Percentiles rank a stretch among this genome's conserved stretches.
Evolutionary conservation across 1,140 invertebrate species (phyloP).

Genomic region (Brachionus angularis): DNA sequence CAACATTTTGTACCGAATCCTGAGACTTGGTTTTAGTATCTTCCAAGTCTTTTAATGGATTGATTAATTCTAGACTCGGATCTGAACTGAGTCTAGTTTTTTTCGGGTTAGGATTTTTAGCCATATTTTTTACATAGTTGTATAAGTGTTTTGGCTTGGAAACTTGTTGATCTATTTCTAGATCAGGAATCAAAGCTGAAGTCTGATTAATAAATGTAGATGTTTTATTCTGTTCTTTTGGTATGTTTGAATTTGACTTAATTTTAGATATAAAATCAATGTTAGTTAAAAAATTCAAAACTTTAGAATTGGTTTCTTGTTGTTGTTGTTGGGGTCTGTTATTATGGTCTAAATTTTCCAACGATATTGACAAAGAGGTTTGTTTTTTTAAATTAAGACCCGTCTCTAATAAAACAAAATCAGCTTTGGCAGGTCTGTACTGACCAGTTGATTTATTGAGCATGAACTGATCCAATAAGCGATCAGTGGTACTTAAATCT

Average conservation of each 20-base stretch:
- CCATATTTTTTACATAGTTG: no score
- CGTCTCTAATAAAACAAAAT: no score
- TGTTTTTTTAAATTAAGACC: no score
- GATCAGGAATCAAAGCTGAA: no score
- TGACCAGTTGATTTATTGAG: background rate
- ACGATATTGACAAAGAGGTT: no score
- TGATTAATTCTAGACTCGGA: background rate
- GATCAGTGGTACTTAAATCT: background rate
- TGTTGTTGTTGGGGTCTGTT: background rate
- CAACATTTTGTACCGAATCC: background rate
- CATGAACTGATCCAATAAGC: slow-evolving; percentile 18
- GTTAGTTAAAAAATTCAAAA: background rate
- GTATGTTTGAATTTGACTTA: no score
- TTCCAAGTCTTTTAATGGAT: background rate
- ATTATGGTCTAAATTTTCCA: background rate
- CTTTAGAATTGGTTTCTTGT: background rate
- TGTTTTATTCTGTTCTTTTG: no score
- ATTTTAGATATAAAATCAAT: background rate
- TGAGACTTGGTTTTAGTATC: background rate
- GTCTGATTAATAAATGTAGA: no score
- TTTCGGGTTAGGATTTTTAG: no score
- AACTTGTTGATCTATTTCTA: no score
- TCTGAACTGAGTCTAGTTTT: background rate
- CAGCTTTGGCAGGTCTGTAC: background rate
- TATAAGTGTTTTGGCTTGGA: no score